phyloP scores from a whole-genome alignment of 2,888 invertebrate genomes.

The Athrips mouffetella region DNA sequence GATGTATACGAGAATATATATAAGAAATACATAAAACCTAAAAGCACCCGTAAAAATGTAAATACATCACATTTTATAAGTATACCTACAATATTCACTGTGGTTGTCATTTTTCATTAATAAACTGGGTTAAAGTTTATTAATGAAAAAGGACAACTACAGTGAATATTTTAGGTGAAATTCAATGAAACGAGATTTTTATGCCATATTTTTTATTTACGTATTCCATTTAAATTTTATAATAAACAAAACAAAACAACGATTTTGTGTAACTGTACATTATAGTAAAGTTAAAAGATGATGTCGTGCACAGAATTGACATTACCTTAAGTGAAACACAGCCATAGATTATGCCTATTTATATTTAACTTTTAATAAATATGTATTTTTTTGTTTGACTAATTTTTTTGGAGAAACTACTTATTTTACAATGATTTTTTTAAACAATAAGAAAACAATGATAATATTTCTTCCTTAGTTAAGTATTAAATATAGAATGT shows the following conservation, averaged over 20 bases:
- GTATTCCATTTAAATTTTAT: slow-evolving; percentile 67
- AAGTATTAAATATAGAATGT: too few relatives aligned
- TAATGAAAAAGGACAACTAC: too few relatives aligned
- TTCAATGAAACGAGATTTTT: slow-evolving; percentile 15
- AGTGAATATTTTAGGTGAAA: too few relatives aligned
- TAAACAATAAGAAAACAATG: slow-evolving; percentile 26
- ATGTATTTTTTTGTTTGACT: slow-evolving; percentile 38
- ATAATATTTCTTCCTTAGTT: too few relatives aligned
- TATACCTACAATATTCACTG: too few relatives aligned
- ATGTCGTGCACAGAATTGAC: slow-evolving; percentile 77
- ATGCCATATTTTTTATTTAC: slow-evolving; percentile 66
- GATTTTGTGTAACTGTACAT: slow-evolving; percentile 62
- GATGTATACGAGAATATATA: too few relatives aligned
- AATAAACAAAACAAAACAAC: slow-evolving; percentile 56
- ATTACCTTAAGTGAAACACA: slow-evolving; percentile 76
- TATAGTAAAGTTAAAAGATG: slow-evolving; percentile 61
- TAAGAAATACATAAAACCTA: too few relatives aligned
- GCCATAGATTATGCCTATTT: slow-evolving; percentile 70
- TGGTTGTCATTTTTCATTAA: too few relatives aligned
- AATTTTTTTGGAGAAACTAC: slow-evolving; percentile 39
- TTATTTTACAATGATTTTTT: slow-evolving; percentile 33
- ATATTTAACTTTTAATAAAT: slow-evolving; percentile 21
- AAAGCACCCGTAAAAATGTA: too few relatives aligned
- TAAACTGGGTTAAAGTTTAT: too few relatives aligned
- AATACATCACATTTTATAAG: too few relatives aligned